Percentiles rank a stretch among this genome's conserved stretches.
Conservation (phyloP, 1,140 invertebrate species). For the Calephelis nemesis region DNA sequence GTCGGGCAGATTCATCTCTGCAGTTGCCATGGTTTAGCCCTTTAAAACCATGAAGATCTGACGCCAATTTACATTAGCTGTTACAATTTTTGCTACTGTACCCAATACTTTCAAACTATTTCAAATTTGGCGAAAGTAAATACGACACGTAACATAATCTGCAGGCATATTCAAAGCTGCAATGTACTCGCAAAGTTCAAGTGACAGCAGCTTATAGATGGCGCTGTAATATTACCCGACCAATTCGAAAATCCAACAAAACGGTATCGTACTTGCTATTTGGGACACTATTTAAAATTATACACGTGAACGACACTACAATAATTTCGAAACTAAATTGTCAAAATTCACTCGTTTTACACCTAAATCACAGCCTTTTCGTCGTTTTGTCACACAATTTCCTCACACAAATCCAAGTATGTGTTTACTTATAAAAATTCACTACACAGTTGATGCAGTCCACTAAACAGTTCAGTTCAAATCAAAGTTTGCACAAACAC, state of each 20-base stretch:
- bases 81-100: slow-evolving; percentile 3
- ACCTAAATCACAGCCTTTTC: slow-evolving; percentile 61
- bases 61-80: slow-evolving; percentile 24
- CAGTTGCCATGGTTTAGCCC: slow-evolving; percentile 68
- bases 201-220: slow-evolving; percentile 48
- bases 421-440: slow-evolving; percentile 45
- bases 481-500: slow-evolving; percentile 47
- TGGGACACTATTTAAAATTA: slow-evolving; percentile 36
- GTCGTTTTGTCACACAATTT: slow-evolving; percentile 41
- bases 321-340: slow-evolving; percentile 61
- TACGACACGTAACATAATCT: slow-evolving; percentile 69
- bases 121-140: slow-evolving; percentile 63
- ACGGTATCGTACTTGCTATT: slow-evolving; percentile 31
- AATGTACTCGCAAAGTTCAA: slow-evolving; percentile 51
- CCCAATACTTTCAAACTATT: slow-evolving; percentile 42
- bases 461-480: slow-evolving; percentile 50
- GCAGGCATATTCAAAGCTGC: slow-evolving; percentile 53
- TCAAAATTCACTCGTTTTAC: slow-evolving; percentile 55
- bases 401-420: slow-evolving; percentile 49
- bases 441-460: slow-evolving; percentile 58
- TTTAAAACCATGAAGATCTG: slow-evolving; percentile 59
- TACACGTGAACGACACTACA: slow-evolving; percentile 47
- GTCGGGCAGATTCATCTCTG: slow-evolving; percentile 71
- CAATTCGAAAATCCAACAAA: slow-evolving; percentile 46
- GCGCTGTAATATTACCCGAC: slow-evolving; percentile 59